phyloP scores from a whole-genome alignment of 2,888 invertebrate genomes.

The Phragmatobia fuliginosa region DNA sequence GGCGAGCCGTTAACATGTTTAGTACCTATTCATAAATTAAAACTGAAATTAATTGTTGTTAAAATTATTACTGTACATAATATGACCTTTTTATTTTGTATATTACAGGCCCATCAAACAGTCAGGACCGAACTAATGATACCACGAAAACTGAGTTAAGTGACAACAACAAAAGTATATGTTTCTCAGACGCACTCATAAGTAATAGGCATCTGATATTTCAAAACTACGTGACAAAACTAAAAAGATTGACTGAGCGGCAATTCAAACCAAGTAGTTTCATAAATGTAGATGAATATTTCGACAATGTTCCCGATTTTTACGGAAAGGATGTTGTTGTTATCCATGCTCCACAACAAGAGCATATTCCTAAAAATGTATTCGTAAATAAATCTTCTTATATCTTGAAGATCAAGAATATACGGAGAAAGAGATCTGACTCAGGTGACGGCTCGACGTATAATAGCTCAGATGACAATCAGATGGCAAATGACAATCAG shows the following conservation, averaged over 20 bases:
- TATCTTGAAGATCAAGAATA: constrained; percentile 61
- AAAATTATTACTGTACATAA: background rate
- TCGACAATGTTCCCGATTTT: constrained; percentile 68
- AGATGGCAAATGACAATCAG: constrained; percentile 62
- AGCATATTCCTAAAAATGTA: constrained; percentile 68
- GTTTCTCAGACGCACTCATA: constrained; percentile 4
- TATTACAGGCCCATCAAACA: constrained; percentile 20
- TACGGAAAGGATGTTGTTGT: constrained; percentile 58
- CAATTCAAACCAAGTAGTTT: constrained; percentile 48
- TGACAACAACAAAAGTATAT: constrained; percentile 3
- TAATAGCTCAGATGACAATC: constrained; percentile 63
- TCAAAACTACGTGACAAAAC: constrained; percentile 42
- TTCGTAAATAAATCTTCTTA: constrained; percentile 67
- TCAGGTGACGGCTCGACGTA: constrained; percentile 55
- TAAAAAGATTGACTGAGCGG: constrained; percentile 59
- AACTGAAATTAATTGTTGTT: no score
- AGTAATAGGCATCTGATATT: constrained; percentile 16
- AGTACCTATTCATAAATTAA: no score
- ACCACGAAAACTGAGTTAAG: background rate
- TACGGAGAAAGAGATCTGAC: constrained; percentile 50
- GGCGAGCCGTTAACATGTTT: no score
- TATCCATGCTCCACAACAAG: constrained; percentile 64
- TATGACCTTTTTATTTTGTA: background rate
- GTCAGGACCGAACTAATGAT: background rate
- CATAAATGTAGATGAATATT: constrained; percentile 52